phyloP scores from a whole-genome alignment of 2,888 invertebrate species.

The Tricholauxania praeusta region DNA sequence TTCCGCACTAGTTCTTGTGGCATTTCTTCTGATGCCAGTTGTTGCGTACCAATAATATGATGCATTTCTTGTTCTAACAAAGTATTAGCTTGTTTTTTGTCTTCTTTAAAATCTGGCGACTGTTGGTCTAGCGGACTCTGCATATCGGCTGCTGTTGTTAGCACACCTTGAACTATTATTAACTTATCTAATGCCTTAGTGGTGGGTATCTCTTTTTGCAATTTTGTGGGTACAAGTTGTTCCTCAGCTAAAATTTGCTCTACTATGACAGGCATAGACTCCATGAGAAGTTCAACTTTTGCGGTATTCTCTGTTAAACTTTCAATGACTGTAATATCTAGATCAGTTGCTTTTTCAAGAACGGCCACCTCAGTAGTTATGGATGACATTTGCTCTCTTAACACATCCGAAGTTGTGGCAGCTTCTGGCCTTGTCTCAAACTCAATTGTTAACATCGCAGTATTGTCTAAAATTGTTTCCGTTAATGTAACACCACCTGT shows the following conservation, averaged over 20 bases:
- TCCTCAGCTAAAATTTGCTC: conserved; percentile 37
- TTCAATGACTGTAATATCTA: neutral
- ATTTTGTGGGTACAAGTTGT: neutral
- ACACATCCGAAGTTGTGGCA: conserved; percentile 77
- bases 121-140: conserved; percentile 76
- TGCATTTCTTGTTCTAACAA: conserved; percentile 66
- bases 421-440: conserved; percentile 54
- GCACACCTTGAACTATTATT: conserved; percentile 71
- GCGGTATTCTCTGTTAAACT: conserved; percentile 64
- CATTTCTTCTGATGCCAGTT: neutral
- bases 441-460: conserved; percentile 70
- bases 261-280: conserved; percentile 64
- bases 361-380: conserved; percentile 75
- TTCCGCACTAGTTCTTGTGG: neutral
- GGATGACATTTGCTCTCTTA: conserved; percentile 76
- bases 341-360: conserved; percentile 78
- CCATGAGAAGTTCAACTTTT: conserved; percentile 53
- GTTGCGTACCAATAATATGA: conserved; percentile 19
- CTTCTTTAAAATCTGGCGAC: conserved; percentile 62
- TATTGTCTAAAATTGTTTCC: conserved; percentile 63
- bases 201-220: conserved; percentile 37
- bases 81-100: conserved; percentile 53
- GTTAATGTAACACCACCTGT: conserved; percentile 72
- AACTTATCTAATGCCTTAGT: conserved; percentile 65
- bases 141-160: conserved; percentile 73